Conservation (phyloP, 2,113 vertebrate species). For the Triplophysa rosa region DNA sequence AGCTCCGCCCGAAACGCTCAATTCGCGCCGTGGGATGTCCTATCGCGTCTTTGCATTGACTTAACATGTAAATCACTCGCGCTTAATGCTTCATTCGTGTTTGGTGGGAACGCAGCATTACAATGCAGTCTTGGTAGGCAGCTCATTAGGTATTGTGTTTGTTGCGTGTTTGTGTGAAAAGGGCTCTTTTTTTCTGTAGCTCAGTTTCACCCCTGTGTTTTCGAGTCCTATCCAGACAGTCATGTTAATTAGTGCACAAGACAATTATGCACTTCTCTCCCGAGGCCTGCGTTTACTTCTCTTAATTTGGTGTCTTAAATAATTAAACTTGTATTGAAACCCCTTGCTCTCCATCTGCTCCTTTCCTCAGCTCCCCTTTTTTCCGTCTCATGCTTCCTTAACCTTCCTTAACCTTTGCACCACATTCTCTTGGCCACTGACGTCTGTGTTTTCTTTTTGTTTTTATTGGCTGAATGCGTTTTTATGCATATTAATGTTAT, state of each 20-base stretch:
- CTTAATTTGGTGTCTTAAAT: constrained; percentile 74
- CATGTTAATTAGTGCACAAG: constrained; percentile 69
- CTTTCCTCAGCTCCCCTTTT: not conserved
- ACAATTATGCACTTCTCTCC: constrained; percentile 69
- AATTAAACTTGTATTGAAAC: constrained; percentile 70
- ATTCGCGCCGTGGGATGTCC: too few relatives aligned
- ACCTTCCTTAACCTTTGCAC: not conserved
- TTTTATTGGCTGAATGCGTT: not conserved
- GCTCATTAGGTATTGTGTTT: not conserved
- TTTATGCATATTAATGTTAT: not conserved
- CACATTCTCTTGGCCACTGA: constrained; percentile 3
- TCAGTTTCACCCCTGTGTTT: constrained; percentile 43
- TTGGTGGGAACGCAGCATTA: too few relatives aligned
- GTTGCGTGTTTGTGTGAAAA: not conserved
- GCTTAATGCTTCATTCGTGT: too few relatives aligned
- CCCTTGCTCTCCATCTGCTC: not conserved
- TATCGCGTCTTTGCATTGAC: too few relatives aligned
- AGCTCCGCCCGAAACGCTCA: too few relatives aligned
- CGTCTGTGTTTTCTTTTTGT: not conserved
- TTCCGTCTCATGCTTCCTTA: not conserved
- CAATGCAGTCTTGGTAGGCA: not conserved
- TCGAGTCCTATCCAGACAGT: constrained; percentile 47
- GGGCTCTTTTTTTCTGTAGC: constrained; percentile 1
- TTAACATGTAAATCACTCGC: too few relatives aligned
- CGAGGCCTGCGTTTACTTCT: constrained; percentile 73